phyloP scores from a whole-genome alignment of 2,797 vertebrate species.

The Poecilia wingei region DNA sequence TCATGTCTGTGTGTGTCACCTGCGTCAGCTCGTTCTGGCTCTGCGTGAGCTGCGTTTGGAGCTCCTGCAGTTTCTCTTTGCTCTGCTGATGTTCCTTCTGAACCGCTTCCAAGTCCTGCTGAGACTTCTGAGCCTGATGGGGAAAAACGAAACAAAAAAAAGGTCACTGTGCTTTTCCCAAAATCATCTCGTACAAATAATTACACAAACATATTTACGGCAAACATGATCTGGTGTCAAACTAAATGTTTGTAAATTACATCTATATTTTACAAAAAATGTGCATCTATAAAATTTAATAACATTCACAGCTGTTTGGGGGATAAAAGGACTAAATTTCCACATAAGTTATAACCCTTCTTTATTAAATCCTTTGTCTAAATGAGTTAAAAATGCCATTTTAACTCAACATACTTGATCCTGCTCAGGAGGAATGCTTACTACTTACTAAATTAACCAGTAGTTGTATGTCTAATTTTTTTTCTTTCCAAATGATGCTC shows the following conservation, averaged over 20 bases:
- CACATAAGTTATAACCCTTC: not conserved
- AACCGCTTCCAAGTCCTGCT: constrained; percentile 60
- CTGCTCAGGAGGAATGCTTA: not conserved
- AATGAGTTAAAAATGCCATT: not conserved
- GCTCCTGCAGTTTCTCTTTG: constrained; percentile 69
- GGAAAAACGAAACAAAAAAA: not conserved
- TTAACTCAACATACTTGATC: not conserved
- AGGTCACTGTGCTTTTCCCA: not conserved
- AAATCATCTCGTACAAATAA: not conserved
- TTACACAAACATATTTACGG: not conserved
- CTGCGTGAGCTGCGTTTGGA: constrained; percentile 69
- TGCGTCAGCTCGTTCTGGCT: constrained; percentile 69
- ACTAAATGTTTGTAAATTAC: not conserved
- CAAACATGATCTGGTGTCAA: not conserved
- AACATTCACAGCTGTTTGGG: not conserved
- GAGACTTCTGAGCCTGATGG: constrained; percentile 83
- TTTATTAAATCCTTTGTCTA: not conserved
- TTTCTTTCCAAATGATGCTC: not conserved
- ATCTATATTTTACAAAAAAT: not conserved
- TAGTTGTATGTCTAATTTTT: not conserved
- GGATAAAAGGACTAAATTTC: not conserved
- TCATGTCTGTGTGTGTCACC: constrained; percentile 56
- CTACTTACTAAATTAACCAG: not conserved
- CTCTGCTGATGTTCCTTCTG: constrained; percentile 70
- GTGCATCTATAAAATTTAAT: not conserved